A percentile compares a stretch with the other conserved stretches of the same genome.
phyloP scores from a whole-genome alignment of 2,888 invertebrate species.

The Cistogaster globosa region DNA sequence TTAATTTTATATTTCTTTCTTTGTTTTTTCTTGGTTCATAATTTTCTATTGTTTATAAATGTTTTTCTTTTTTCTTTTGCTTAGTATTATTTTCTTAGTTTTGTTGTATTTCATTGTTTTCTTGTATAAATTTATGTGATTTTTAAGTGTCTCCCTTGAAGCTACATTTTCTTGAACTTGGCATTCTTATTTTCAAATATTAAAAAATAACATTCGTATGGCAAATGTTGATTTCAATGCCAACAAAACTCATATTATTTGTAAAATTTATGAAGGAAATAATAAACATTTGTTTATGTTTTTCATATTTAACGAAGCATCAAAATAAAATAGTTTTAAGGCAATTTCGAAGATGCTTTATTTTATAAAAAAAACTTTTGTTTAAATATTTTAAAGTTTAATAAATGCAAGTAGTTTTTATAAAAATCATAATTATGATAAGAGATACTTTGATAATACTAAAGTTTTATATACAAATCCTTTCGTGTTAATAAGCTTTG shows the following conservation, averaged over 20 bases:
- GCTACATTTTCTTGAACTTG: slow-evolving; percentile 65
- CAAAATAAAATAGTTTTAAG: slow-evolving; percentile 45
- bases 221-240: slow-evolving; percentile 66
- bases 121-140: slow-evolving; percentile 54
- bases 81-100: slow-evolving; percentile 7
- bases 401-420: too few relatives aligned
- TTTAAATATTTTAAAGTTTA: background rate
- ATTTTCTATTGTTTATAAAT: slow-evolving; percentile 27
- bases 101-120: slow-evolving; percentile 31
- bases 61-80: background rate
- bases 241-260: slow-evolving; percentile 53
- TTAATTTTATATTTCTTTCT: slow-evolving; percentile 1
- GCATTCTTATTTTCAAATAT: slow-evolving; percentile 59
- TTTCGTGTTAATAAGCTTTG: too few relatives aligned
- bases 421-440: too few relatives aligned
- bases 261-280: slow-evolving; percentile 61
- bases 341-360: background rate
- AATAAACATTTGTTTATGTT: slow-evolving; percentile 61
- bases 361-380: background rate
- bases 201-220: slow-evolving; percentile 40
- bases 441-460: too few relatives aligned
- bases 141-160: slow-evolving; percentile 64
- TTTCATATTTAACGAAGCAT: slow-evolving; percentile 52
- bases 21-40: background rate
- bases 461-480: too few relatives aligned